Evolutionary conservation across 2,113 vertebrate genomes (phyloP).

Genomic region (Steatornis caripensis): DNA sequence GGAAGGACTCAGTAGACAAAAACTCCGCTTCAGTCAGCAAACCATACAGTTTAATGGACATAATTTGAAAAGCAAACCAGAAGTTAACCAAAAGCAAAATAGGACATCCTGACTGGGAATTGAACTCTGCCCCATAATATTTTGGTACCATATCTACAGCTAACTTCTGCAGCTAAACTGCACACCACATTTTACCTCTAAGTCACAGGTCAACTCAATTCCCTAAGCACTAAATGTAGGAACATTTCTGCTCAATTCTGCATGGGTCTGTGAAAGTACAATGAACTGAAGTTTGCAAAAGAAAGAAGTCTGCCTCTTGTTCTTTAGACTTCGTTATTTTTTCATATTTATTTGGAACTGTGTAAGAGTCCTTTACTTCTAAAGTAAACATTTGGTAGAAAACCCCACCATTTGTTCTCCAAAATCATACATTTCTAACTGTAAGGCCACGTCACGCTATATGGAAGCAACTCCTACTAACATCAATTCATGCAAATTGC

Average conservation of each 20-base stretch:
- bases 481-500: background rate
- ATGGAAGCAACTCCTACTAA: background rate
- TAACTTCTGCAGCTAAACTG: background rate
- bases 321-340: background rate
- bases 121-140: background rate
- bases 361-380: background rate
- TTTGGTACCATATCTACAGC: background rate
- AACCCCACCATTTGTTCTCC: background rate
- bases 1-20: background rate
- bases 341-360: background rate
- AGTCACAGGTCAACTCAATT: background rate
- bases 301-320: background rate
- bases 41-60: background rate
- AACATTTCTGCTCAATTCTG: background rate
- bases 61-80: background rate
- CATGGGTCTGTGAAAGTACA: background rate
- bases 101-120: background rate
- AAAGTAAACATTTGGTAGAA: background rate
- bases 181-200: background rate
- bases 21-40: background rate
- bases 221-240: background rate
- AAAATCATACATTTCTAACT: background rate
- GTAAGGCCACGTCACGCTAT: background rate
- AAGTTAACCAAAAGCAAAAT: slow-evolving; percentile 13
- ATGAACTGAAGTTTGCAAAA: background rate